A percentile compares a stretch with the other conserved stretches of the same genome.
Evolutionary conservation across 2,888 invertebrate genomes (phyloP).

Genomic region (Deilephila porcellus): DNA sequence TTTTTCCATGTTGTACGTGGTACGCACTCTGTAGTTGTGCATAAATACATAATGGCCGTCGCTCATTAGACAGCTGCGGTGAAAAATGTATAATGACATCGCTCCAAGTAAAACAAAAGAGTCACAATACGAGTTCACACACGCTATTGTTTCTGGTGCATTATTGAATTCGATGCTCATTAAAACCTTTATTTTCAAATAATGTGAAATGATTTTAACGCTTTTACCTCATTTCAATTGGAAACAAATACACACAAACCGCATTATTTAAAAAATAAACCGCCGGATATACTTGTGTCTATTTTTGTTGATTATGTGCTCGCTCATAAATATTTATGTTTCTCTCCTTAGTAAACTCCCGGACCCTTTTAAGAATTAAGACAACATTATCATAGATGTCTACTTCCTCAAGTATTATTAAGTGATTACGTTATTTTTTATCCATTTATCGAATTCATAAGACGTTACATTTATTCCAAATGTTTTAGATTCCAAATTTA

Average conservation of each 20-base stretch:
- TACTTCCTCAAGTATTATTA: too few species aligned
- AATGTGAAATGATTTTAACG: conserved; percentile 42
- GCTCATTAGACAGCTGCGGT: conserved; percentile 74
- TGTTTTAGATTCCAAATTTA: too few species aligned
- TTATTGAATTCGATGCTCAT: conserved; percentile 80
- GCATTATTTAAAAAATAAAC: conserved; percentile 8
- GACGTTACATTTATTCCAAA: too few species aligned
- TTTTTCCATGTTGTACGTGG: conserved; percentile 21
- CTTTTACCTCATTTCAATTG: conserved; percentile 37
- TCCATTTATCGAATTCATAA: too few species aligned
- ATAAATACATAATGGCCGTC: conserved; percentile 26
- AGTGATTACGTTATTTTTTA: too few species aligned
- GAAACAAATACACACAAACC: conserved; percentile 18
- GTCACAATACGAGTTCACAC: conserved; percentile 71
- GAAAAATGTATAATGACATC: conserved; percentile 73
- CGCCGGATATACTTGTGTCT: neutral
- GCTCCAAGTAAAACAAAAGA: conserved; percentile 65
- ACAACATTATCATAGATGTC: too few species aligned
- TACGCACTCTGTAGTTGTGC: conserved; percentile 19
- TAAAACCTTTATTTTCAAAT: conserved; percentile 60
- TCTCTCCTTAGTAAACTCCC: neutral
- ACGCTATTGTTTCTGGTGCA: conserved; percentile 71
- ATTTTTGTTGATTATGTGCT: neutral
- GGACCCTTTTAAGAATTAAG: too few species aligned
- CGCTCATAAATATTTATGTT: neutral